Conservation (phyloP, 2,888 invertebrate species). For the Halocaridina rubra region DNA sequence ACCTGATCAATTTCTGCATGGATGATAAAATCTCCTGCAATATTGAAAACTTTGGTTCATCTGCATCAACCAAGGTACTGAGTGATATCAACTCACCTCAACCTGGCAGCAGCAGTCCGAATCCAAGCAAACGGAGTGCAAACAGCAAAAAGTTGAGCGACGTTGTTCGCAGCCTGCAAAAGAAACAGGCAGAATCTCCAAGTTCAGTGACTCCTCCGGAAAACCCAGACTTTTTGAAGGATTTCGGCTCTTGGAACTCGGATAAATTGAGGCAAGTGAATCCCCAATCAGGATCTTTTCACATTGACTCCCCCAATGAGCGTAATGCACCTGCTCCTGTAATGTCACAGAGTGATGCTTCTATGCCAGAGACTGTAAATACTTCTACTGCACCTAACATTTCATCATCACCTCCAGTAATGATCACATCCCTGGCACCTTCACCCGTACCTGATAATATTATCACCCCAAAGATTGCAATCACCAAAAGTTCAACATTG, state of each 20-base stretch:
- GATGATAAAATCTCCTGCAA: conserved; percentile 12
- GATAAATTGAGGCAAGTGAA: conserved; percentile 63
- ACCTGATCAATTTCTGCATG: background rate
- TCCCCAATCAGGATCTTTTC: conserved; percentile 30
- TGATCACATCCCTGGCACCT: conserved; percentile 28
- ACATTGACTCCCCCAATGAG: conserved; percentile 25
- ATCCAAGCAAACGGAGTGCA: conserved; percentile 6
- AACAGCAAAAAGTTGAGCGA: conserved; percentile 59
- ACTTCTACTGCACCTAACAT: conserved; percentile 7
- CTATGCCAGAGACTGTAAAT: conserved; percentile 35
- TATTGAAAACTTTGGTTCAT: background rate
- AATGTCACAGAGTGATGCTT: conserved; percentile 32
- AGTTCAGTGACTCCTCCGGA: conserved; percentile 21
- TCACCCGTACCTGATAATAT: conserved; percentile 26
- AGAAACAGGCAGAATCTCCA: conserved; percentile 59
- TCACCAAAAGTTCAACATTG: conserved; percentile 11
- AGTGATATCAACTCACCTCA: background rate
- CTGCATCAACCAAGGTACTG: background rate
- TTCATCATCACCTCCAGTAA: background rate
- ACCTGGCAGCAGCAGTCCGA: conserved; percentile 30
- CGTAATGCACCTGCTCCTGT: conserved; percentile 38
- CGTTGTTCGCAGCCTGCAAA: conserved; percentile 59
- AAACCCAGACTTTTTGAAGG: conserved; percentile 60
- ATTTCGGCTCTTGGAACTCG: conserved; percentile 33
- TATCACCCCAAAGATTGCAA: conserved; percentile 7